Percentiles rank a stretch among this genome's conserved stretches.
Conservation (phyloP, 2,113 vertebrate genomes). For the Psettodes erumei region DNA sequence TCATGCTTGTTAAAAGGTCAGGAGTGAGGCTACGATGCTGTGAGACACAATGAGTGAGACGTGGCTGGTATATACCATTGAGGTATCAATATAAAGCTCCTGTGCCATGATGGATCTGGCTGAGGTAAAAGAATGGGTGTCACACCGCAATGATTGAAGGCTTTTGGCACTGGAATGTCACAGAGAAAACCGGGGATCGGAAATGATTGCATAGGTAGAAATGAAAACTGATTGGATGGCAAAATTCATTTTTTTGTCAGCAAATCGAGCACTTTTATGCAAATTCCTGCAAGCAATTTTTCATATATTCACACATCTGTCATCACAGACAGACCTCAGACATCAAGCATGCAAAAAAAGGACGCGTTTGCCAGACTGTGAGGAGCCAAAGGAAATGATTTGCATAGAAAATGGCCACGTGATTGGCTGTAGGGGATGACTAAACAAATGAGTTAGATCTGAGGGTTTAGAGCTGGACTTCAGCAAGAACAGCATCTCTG, state of each 20-base stretch:
- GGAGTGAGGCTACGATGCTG: background rate
- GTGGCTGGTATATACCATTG: conserved; percentile 20
- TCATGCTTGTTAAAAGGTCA: conserved; percentile 61
- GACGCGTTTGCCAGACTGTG: conserved; percentile 36
- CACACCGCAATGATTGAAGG: conserved; percentile 59
- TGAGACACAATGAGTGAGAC: conserved; percentile 16
- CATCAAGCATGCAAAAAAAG: conserved; percentile 55
- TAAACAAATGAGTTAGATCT: conserved; percentile 55
- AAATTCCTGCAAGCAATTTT: conserved; percentile 71
- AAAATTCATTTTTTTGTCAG: conserved; percentile 62
- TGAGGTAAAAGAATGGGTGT: conserved; percentile 56
- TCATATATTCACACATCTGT: conserved; percentile 72
- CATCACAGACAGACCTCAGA: conserved; percentile 65
- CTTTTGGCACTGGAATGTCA: conserved; percentile 31
- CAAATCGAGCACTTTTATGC: conserved; percentile 72
- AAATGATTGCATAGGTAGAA: conserved; percentile 69
- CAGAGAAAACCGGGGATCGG: conserved; percentile 50
- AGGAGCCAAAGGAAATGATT: conserved; percentile 55
- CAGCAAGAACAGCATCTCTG: background rate
- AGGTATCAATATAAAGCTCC: conserved; percentile 49
- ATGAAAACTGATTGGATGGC: conserved; percentile 69
- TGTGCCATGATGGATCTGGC: conserved; percentile 49
- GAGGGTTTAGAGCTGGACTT: conserved; percentile 24
- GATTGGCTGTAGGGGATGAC: conserved; percentile 61
- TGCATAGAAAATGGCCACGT: conserved; percentile 52